Percentiles rank a stretch among this genome's conserved stretches.
These are phyloP conservation scores for Drosophila paranaensis DNA, from an alignment of 2,888 invertebrate genomes.

Conservation along the genomic window DNA sequence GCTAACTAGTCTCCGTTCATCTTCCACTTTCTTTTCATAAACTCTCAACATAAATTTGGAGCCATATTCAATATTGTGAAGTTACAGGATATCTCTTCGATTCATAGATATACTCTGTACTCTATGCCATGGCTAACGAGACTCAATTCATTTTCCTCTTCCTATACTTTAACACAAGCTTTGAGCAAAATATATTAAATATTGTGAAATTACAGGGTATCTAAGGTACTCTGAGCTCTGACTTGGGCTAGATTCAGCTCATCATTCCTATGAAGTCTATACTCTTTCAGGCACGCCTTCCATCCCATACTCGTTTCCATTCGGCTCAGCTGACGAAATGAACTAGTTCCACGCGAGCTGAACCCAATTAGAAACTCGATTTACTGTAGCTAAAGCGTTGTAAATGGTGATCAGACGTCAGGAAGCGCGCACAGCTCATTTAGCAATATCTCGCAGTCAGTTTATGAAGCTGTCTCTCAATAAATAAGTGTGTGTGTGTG, in stretches of 20 bases:
- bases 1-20: not conserved
- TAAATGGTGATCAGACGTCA: conserved; percentile 22
- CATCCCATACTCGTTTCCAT: not conserved
- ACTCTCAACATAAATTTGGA: too few species aligned
- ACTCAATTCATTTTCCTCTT: not conserved
- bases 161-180: not conserved
- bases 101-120: too few species aligned
- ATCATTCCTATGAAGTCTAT: too few species aligned
- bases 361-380: not conserved
- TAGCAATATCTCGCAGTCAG: conserved; percentile 37
- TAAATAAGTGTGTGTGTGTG: conserved; percentile 36
- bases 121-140: not conserved
- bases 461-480: conserved; percentile 36
- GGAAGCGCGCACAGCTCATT: conserved; percentile 19
- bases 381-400: conserved; percentile 3
- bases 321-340: not conserved
- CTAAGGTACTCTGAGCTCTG: not conserved
- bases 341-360: not conserved
- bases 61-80: too few species aligned
- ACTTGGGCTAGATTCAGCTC: too few species aligned
- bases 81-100: too few species aligned
- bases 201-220: not conserved
- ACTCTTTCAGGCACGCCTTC: too few species aligned
- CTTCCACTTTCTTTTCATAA: not conserved
- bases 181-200: not conserved